A percentile compares a stretch with the other conserved stretches of the same genome.
These are phyloP conservation scores for Coptodon rendalli DNA, from an alignment of 2,113 vertebrate species.

Conservation along the genomic window DNA sequence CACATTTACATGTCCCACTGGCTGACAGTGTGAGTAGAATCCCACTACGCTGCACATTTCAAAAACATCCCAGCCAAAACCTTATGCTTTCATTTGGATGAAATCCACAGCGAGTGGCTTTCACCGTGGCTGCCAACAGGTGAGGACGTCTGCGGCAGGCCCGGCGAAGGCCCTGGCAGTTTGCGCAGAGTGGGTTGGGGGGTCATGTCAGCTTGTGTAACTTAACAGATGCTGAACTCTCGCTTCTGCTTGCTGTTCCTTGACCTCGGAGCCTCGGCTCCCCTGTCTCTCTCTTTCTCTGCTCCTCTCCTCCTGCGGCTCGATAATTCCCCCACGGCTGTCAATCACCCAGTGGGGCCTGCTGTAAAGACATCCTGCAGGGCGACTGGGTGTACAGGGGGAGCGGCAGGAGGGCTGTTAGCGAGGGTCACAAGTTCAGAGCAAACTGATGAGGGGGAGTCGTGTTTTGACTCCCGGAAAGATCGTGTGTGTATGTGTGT, in stretches of 20 bases:
- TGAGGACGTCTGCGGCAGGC: background rate
- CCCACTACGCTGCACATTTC: slow-evolving; percentile 18
- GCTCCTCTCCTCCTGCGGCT: slow-evolving; percentile 4
- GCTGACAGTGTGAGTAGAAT: slow-evolving; percentile 49
- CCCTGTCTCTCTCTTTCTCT: background rate
- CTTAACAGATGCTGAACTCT: slow-evolving; percentile 53
- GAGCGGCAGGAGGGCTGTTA: background rate
- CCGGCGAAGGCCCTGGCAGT: slow-evolving; percentile 1
- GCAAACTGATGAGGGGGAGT: slow-evolving; percentile 50
- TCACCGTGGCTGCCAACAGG: slow-evolving; percentile 14
- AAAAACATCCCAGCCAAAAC: slow-evolving; percentile 21
- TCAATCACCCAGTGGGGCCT: slow-evolving; percentile 53
- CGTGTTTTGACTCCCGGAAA: slow-evolving; percentile 26
- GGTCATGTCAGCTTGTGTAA: slow-evolving; percentile 29
- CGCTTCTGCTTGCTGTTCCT: slow-evolving; percentile 16
- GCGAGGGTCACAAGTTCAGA: slow-evolving; percentile 64
- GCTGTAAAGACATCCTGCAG: slow-evolving; percentile 36
- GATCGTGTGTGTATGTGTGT: background rate
- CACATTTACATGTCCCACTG: background rate
- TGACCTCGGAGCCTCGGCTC: slow-evolving; percentile 33
- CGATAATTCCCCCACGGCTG: slow-evolving; percentile 36
- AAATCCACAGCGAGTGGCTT: background rate
- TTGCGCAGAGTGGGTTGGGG: background rate
- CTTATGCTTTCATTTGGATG: slow-evolving; percentile 25
- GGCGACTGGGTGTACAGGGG: background rate